These are phyloP conservation scores for Actinopyga echinites DNA, from an alignment of 53 echinoderm and acorn worm genomes.

Conservation along the genomic window DNA sequence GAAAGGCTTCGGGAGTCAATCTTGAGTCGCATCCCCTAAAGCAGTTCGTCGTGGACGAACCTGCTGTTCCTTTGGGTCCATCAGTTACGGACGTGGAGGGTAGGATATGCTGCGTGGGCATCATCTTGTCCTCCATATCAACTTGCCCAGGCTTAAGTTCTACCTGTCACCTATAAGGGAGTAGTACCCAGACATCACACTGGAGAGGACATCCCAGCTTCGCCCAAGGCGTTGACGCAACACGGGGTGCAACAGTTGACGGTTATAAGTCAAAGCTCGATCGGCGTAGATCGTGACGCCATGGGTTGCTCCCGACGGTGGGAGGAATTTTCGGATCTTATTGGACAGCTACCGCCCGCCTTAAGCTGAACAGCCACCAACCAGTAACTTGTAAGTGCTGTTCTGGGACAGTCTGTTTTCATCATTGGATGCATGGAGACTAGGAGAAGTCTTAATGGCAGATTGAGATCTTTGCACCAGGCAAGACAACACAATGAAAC, in stretches of 20 bases:
- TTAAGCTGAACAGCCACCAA: slow-evolving; percentile 59
- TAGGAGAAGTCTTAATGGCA: slow-evolving; percentile 1
- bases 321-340: slow-evolving; percentile 56
- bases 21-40: slow-evolving; percentile 50
- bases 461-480: slow-evolving; percentile 31
- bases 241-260: slow-evolving; percentile 70
- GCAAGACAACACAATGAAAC: not conserved
- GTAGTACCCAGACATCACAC: not conserved
- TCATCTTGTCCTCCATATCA: slow-evolving; percentile 40
- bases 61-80: slow-evolving; percentile 20
- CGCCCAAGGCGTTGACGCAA: slow-evolving; percentile 41
- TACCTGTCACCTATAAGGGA: too few species aligned
- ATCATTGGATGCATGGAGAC: slow-evolving; percentile 54
- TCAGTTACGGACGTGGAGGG: slow-evolving; percentile 49
- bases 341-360: slow-evolving; percentile 46
- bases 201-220: slow-evolving; percentile 67
- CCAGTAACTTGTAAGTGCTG: slow-evolving; percentile 42
- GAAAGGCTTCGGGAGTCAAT: slow-evolving; percentile 43
- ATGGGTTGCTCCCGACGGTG: slow-evolving; percentile 57
- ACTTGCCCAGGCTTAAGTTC: not conserved
- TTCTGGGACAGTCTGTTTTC: slow-evolving; percentile 46
- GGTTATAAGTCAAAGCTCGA: slow-evolving; percentile 58
- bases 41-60: slow-evolving; percentile 38
- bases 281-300: slow-evolving; percentile 51
- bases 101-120: not conserved